Evolutionary conservation across 2,113 vertebrate species (phyloP).

Genomic region (Myrmophylax atrothorax): DNA sequence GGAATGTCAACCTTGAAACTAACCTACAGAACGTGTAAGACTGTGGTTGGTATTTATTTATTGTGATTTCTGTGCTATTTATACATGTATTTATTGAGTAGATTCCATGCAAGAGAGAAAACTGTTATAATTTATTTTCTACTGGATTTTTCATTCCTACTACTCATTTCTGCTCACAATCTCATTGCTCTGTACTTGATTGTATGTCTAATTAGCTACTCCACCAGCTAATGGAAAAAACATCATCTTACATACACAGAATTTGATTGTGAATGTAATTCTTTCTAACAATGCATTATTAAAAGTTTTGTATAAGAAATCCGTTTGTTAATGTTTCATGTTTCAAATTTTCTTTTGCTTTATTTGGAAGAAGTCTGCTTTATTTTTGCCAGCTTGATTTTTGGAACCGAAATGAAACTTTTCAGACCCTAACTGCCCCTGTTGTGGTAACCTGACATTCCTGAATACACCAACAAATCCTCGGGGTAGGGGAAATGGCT

Average conservation of each 20-base stretch:
- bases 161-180: background rate
- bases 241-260: background rate
- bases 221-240: background rate
- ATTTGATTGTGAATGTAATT: background rate
- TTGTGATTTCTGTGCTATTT: background rate
- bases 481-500: background rate
- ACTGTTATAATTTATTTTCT: background rate
- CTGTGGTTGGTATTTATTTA: background rate
- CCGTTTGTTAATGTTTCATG: background rate
- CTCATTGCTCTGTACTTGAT: background rate
- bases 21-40: background rate
- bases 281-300: background rate
- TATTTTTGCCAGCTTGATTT: background rate
- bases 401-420: background rate
- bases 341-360: background rate
- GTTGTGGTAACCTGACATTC: background rate
- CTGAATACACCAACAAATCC: background rate
- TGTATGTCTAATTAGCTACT: background rate
- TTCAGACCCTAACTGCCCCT: background rate
- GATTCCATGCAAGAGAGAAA: background rate
- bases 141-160: background rate
- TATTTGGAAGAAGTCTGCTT: background rate
- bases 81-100: constrained; percentile 26
- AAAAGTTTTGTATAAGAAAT: background rate
- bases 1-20: background rate